These are phyloP conservation scores for Leptobrachium leishanense DNA, from an alignment of 2,113 vertebrate species.

Conservation along the genomic window DNA sequence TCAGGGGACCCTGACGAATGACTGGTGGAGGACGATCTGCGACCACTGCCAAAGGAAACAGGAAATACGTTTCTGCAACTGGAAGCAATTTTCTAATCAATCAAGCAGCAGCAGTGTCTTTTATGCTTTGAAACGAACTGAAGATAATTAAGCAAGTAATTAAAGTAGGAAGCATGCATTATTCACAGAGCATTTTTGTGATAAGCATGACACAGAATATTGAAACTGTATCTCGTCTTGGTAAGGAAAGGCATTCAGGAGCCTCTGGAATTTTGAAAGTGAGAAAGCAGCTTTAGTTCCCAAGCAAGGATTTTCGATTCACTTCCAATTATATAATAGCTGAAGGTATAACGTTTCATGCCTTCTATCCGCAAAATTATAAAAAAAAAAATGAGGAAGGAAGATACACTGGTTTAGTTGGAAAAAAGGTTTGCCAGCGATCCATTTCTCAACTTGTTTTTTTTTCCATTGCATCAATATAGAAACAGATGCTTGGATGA, in stretches of 20 bases:
- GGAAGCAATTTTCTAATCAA: constrained; percentile 87
- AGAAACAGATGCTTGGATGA: constrained; percentile 44
- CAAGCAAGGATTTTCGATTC: constrained; percentile 21
- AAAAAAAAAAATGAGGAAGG: constrained; percentile 22
- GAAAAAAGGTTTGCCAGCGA: neutral
- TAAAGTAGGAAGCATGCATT: constrained; percentile 64
- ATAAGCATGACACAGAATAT: constrained; percentile 53
- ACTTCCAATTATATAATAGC: constrained; percentile 18
- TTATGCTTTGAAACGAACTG: constrained; percentile 71
- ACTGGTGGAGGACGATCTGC: constrained; percentile 94
- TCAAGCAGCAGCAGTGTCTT: constrained; percentile 72
- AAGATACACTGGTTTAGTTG: constrained; percentile 36
- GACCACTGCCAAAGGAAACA: constrained; percentile 77
- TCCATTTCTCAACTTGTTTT: neutral
- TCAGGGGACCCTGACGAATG: constrained; percentile 91
- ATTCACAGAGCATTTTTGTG: constrained; percentile 58
- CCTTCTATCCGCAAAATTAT: constrained; percentile 24
- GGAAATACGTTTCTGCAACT: constrained; percentile 77
- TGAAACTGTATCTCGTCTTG: constrained; percentile 48
- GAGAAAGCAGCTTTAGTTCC: neutral
- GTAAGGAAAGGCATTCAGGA: constrained; percentile 3
- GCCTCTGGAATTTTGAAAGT: constrained; percentile 1
- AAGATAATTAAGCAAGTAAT: constrained; percentile 78
- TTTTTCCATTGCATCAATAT: constrained; percentile 25
- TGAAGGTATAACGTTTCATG: constrained; percentile 29